Evolutionary conservation across 1,140 invertebrate genomes (phyloP), one percentile per base, ranked within the genome.

Genomic region (Zophobas morio): DNA sequence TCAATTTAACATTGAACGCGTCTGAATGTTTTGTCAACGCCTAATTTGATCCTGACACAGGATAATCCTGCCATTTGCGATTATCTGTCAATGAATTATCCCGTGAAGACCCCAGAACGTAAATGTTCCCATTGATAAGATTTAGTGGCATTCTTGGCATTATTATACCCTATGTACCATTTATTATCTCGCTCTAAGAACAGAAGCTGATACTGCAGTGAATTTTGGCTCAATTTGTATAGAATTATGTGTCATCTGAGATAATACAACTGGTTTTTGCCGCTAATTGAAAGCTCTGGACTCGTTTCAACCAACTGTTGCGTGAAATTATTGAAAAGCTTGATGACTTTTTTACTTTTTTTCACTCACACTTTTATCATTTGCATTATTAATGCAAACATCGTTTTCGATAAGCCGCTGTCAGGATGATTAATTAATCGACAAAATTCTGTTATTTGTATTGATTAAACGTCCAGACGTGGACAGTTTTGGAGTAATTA

Each of bases 291-390:
- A 66, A 66, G 60, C 60, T 46, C 60, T 66, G 60, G 60, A 66
- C 60, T 37, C 60, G 60, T 34, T 66, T 66, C 60, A 42, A 66
- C 60, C 60, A 66, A 66, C 60, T 66, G 60, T 66, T 66, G 60
- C 60, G 39, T 46, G 33, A 63, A 63, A 63, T 63, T 63, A 63
- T 63, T 63, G 57, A 63, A 57, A 51, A 66, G 39, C 57, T 63
- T 32, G 57, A 63, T 39, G 57, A 42, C 60, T 66, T 66, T 60
- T 66, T 66, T 42, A 66, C 60, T 66, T 66, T 66, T 66, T 66
- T 6, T 20, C 39, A n/a, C 34, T 8, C 32, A 20, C 60, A 42
- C 60, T 40, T 66, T 66, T 66, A 57, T 34, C 54, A 35, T 57
- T 53, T 33, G 5, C 34, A 35, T 57, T 57, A 66, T 47, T 66